Percentiles rank a stretch among this genome's conserved stretches.
phyloP scores from a whole-genome alignment of 2,888 invertebrate genomes.

The Cephus pygmeus region DNA sequence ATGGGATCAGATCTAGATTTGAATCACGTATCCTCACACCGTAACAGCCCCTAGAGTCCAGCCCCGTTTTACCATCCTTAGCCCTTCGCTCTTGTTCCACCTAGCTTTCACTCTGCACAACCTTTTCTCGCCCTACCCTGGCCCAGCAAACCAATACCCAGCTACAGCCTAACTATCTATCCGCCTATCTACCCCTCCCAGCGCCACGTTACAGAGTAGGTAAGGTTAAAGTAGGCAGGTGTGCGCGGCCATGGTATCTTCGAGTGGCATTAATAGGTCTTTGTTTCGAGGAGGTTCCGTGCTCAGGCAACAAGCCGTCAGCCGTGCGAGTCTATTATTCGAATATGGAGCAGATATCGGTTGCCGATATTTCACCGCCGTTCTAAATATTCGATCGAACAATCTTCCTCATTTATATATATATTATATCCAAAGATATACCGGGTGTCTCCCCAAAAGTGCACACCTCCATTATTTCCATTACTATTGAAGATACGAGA shows the following conservation, averaged over 20 bases:
- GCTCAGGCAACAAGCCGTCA: conserved; percentile 10
- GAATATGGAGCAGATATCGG: conserved; percentile 60
- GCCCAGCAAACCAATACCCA: not conserved
- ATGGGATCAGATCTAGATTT: conserved; percentile 61
- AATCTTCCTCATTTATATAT: not conserved
- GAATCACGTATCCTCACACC: conserved; percentile 56
- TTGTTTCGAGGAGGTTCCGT: conserved; percentile 43
- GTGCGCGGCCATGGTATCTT: conserved; percentile 27
- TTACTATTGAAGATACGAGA: no score
- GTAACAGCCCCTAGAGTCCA: conserved; percentile 18
- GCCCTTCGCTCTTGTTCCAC: conserved; percentile 9
- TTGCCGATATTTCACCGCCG: conserved; percentile 51
- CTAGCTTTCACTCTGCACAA: conserved; percentile 20
- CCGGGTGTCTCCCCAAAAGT: no score
- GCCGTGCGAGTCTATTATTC: conserved; percentile 50
- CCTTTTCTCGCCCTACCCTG: conserved; percentile 18
- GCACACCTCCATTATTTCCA: no score
- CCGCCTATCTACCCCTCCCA: not conserved
- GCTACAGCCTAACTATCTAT: not conserved
- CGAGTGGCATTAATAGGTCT: conserved; percentile 57
- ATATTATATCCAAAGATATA: no score
- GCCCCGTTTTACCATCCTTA: conserved; percentile 10
- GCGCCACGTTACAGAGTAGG: not conserved
- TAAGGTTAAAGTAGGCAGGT: not conserved
- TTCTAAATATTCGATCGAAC: not conserved